Evolutionary conservation across 1,140 invertebrate genomes (phyloP).

Genomic region (Oscheius sp.): DNA sequence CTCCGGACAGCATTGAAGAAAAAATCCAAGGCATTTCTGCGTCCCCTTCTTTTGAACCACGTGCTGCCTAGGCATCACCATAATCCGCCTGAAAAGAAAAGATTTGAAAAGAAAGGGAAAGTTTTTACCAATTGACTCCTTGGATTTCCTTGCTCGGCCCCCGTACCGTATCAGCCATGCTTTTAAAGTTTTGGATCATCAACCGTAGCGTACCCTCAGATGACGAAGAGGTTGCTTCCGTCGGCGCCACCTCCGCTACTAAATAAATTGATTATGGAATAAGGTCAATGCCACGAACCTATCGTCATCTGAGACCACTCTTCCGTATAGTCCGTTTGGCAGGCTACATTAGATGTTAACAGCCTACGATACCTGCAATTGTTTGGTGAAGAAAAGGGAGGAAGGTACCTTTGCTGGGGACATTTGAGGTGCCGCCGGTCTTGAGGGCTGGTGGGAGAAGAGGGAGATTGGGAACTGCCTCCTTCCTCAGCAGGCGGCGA

Average conservation of each 20-base stretch:
- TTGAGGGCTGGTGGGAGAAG: too few relatives aligned
- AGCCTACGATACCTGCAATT: not conserved
- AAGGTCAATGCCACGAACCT: not conserved
- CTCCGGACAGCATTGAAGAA: slow-evolving; percentile 65
- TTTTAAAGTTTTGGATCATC: slow-evolving; percentile 18
- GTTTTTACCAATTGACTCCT: slow-evolving; percentile 1
- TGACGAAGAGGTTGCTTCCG: not conserved
- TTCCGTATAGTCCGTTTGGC: not conserved
- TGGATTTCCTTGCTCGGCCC: slow-evolving; percentile 5
- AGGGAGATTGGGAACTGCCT: too few relatives aligned
- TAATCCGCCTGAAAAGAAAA: slow-evolving; percentile 74
- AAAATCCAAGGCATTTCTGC: slow-evolving; percentile 64
- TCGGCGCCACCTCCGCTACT: not conserved
- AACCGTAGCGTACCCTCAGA: slow-evolving; percentile 19
- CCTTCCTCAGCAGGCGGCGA: too few relatives aligned
- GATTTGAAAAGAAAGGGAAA: not conserved
- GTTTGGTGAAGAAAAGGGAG: too few relatives aligned
- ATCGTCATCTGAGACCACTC: not conserved
- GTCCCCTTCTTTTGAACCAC: slow-evolving; percentile 58
- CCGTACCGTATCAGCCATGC: slow-evolving; percentile 15
- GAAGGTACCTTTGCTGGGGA: too few relatives aligned
- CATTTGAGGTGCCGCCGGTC: too few relatives aligned
- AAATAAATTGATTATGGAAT: not conserved
- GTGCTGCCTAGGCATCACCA: slow-evolving; percentile 84
- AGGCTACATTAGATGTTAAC: not conserved